phyloP scores from a whole-genome alignment of 2,888 invertebrate species.

The Epinotia bilunana region DNA sequence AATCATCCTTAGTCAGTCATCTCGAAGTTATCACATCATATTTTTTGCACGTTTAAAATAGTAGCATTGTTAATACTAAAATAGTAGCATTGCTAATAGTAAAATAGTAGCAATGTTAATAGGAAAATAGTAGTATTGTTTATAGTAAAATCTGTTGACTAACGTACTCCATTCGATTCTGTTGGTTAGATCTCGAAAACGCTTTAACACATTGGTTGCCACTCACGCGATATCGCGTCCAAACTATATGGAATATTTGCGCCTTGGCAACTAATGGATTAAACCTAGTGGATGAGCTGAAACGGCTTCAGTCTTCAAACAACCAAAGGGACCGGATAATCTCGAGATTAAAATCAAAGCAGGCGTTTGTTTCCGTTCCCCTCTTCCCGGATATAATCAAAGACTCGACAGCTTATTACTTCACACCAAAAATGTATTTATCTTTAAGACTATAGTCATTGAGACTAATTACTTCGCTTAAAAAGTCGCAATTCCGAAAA shows the following conservation, averaged over 20 bases:
- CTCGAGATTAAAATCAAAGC: conserved; percentile 27
- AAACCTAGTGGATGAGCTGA: background rate
- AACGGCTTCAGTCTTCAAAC: conserved; percentile 1
- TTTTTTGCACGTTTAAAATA: background rate
- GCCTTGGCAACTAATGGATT: too few relatives aligned
- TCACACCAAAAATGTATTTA: background rate
- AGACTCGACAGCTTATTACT: background rate
- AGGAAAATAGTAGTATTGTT: background rate
- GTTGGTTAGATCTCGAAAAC: conserved; percentile 13
- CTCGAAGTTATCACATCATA: background rate
- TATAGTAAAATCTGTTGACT: background rate
- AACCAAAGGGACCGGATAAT: conserved; percentile 10
- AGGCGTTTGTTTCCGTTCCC: conserved; percentile 9
- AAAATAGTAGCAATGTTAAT: background rate
- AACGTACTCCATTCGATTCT: background rate
- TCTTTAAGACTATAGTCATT: background rate
- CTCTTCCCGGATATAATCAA: background rate
- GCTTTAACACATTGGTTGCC: background rate
- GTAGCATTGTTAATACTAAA: background rate
- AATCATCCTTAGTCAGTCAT: too few relatives aligned
- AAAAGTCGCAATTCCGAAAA: conserved; percentile 2
- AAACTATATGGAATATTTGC: too few relatives aligned
- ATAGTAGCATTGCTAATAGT: background rate
- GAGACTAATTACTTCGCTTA: conserved; percentile 1
- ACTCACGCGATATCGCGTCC: too few relatives aligned